Evolutionary conservation across 2,888 invertebrate genomes (phyloP).

Genomic region (Spilarctia lutea): DNA sequence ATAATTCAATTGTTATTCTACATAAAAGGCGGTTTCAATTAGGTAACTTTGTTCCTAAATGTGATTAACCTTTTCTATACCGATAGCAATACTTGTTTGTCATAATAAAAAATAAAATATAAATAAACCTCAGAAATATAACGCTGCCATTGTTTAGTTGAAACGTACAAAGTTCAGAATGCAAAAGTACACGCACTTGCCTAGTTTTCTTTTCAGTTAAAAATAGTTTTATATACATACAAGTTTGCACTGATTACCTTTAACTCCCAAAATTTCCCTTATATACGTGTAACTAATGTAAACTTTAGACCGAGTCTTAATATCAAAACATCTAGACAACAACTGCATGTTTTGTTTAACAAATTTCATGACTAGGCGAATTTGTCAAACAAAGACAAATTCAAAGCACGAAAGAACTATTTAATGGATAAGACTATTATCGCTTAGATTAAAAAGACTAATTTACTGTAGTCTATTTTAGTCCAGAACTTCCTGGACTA

Average conservation of each 20-base stretch:
- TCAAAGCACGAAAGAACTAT: not conserved
- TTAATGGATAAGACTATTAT: conserved; percentile 10
- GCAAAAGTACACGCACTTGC: not conserved
- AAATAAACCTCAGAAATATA: no score
- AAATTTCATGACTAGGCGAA: not conserved
- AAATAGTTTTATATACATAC: not conserved
- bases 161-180: no score
- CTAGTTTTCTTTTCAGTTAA: not conserved
- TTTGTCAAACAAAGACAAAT: not conserved
- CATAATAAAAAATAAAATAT: not conserved
- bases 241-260: not conserved
- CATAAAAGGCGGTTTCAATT: not conserved
- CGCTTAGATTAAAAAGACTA: conserved; percentile 11
- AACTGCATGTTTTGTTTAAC: conserved; percentile 5
- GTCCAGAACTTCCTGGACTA: conserved; percentile 24
- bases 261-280: not conserved
- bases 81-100: not conserved
- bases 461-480: no score
- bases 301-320: conserved; percentile 6
- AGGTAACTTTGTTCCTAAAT: not conserved
- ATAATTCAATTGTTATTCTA: not conserved
- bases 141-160: no score
- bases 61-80: not conserved
- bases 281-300: not conserved
- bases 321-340: conserved; percentile 9